Evolutionary conservation across 2,113 vertebrate species (phyloP).

Genomic region (Sturnira hondurensis): DNA sequence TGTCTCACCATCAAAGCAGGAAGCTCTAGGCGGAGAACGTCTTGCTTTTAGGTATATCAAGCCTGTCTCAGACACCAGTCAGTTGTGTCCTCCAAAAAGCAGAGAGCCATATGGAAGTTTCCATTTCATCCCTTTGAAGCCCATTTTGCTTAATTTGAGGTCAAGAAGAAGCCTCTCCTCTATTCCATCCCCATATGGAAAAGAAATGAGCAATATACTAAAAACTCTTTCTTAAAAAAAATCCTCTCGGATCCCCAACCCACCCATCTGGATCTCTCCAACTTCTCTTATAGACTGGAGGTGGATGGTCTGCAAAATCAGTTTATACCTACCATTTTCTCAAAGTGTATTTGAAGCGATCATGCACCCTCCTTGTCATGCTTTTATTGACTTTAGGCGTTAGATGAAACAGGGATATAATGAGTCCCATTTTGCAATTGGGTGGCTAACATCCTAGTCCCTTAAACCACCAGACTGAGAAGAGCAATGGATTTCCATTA

Average conservation of each 20-base stretch:
- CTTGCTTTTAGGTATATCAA: neutral
- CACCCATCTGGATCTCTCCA: neutral
- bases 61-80: neutral
- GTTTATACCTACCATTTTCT: neutral
- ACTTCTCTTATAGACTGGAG: neutral
- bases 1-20: neutral
- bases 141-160: neutral
- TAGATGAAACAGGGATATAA: neutral
- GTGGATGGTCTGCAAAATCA: neutral
- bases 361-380: neutral
- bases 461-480: neutral
- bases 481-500: constrained; percentile 35
- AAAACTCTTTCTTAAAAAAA: constrained; percentile 4
- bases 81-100: neutral
- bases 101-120: neutral
- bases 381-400: neutral
- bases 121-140: neutral
- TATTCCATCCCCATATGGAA: neutral
- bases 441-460: neutral
- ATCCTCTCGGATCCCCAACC: neutral
- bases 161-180: neutral
- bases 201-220: neutral
- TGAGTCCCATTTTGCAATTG: neutral
- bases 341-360: neutral
- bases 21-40: neutral